Conservation (phyloP, 2,888 invertebrate species). For the Pharmacophagus antenor region DNA sequence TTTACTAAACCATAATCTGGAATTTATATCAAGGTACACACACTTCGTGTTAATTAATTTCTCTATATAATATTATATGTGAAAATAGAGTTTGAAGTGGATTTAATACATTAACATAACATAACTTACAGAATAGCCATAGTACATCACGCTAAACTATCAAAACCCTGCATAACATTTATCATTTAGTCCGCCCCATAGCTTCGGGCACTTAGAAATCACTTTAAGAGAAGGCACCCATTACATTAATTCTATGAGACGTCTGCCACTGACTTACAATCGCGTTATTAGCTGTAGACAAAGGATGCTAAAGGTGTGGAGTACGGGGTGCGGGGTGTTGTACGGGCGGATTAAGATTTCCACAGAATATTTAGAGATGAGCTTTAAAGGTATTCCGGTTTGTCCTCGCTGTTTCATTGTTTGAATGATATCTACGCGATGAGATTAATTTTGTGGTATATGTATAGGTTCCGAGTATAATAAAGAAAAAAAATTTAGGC, state of each 20-base stretch:
- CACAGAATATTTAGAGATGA: slow-evolving; percentile 69
- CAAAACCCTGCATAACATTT: slow-evolving; percentile 41
- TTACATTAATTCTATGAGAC: slow-evolving; percentile 65
- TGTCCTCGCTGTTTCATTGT: slow-evolving; percentile 35
- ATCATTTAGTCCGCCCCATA: slow-evolving; percentile 40
- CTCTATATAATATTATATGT: neutral
- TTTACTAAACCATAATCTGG: too few species aligned
- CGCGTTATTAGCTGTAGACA: slow-evolving; percentile 57
- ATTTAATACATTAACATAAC: neutral
- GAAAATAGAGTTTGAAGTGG: too few species aligned
- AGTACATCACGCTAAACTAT: slow-evolving; percentile 16
- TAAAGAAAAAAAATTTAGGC: too few species aligned
- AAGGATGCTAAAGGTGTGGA: slow-evolving; percentile 35
- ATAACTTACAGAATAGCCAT: slow-evolving; percentile 32
- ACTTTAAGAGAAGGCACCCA: slow-evolving; percentile 50
- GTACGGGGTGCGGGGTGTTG: slow-evolving; percentile 33
- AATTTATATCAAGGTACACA: too few species aligned
- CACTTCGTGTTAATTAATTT: neutral
- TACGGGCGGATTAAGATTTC: slow-evolving; percentile 65
- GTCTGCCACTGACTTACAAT: slow-evolving; percentile 58
- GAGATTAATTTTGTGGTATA: slow-evolving; percentile 25
- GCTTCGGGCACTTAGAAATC: slow-evolving; percentile 45
- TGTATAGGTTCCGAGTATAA: too few species aligned
- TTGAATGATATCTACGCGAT: slow-evolving; percentile 26
- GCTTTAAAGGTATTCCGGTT: slow-evolving; percentile 57